These are phyloP conservation scores for Natrix natrix DNA, from an alignment of 2,797 vertebrate genomes.

Conservation along the genomic window DNA sequence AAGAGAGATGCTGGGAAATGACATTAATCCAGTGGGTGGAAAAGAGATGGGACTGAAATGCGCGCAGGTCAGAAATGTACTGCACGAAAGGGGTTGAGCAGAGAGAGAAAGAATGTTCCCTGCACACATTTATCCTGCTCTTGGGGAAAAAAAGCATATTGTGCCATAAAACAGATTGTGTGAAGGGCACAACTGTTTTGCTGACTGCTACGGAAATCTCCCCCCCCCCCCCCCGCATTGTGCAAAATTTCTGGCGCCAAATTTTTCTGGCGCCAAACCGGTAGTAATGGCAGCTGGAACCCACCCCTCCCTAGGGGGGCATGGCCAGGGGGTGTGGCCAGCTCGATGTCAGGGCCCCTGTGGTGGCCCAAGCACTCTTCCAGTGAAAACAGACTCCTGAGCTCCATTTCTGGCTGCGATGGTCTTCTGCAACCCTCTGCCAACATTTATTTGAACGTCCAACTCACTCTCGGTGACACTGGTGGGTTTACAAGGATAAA, in stretches of 20 bases:
- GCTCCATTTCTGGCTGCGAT: too few relatives aligned
- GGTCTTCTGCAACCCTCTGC: too few relatives aligned
- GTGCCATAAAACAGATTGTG: neutral
- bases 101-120: neutral
- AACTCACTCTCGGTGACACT: too few relatives aligned
- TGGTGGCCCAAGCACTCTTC: too few relatives aligned
- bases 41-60: neutral
- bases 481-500: too few relatives aligned
- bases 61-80: neutral
- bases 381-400: too few relatives aligned
- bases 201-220: neutral
- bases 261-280: too few relatives aligned
- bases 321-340: too few relatives aligned
- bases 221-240: neutral
- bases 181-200: neutral
- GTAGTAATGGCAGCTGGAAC: too few relatives aligned
- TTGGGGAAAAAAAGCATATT: neutral
- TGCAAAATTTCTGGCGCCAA: neutral
- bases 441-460: too few relatives aligned
- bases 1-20: constrained; percentile 20
- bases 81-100: neutral
- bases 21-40: constrained; percentile 1
- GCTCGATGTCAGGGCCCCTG: too few relatives aligned
- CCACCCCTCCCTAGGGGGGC: too few relatives aligned
- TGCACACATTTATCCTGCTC: neutral